Percentiles rank a stretch among this genome's conserved stretches.
Conservation (phyloP, 2,888 invertebrate species). For the Cephus pulcher region DNA sequence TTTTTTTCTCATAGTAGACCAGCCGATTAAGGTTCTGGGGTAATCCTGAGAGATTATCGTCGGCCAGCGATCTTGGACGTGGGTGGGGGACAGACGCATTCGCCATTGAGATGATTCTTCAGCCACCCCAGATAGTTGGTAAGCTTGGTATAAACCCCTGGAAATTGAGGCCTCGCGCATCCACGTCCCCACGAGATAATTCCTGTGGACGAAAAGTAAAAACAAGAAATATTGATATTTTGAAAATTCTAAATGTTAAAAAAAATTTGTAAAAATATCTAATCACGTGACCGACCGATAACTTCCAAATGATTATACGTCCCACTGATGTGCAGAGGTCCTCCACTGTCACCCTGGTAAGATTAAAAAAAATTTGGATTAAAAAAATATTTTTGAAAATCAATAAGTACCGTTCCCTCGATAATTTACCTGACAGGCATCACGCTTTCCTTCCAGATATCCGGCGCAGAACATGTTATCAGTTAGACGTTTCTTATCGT, state of each 20-base stretch:
- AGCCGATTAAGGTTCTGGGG: neutral
- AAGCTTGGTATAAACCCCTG: conserved; percentile 73
- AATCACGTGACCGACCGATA: neutral
- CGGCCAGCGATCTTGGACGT: neutral
- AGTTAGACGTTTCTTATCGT: conserved; percentile 77
- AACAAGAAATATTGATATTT: neutral
- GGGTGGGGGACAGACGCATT: conserved; percentile 70
- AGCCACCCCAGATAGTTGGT: conserved; percentile 73
- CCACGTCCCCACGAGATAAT: conserved; percentile 84
- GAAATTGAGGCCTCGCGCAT: conserved; percentile 75
- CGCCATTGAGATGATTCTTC: conserved; percentile 67
- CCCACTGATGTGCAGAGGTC: neutral
- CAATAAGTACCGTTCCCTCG: neutral
- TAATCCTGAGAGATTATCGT: neutral
- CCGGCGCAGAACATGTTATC: conserved; percentile 87
- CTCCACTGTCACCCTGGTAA: neutral
- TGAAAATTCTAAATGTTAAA: neutral
- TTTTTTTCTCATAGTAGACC: neutral
- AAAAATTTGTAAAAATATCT: neutral
- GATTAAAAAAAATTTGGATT: conserved; percentile 5
- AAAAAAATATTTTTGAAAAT: neutral
- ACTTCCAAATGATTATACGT: neutral
- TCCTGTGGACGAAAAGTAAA: conserved; percentile 66
- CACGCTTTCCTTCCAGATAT: conserved; percentile 74
- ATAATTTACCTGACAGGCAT: conserved; percentile 75